Base-by-base conservation (phyloP, 2,113 vertebrate species). In the Halcyon senegalensis region DNA sequence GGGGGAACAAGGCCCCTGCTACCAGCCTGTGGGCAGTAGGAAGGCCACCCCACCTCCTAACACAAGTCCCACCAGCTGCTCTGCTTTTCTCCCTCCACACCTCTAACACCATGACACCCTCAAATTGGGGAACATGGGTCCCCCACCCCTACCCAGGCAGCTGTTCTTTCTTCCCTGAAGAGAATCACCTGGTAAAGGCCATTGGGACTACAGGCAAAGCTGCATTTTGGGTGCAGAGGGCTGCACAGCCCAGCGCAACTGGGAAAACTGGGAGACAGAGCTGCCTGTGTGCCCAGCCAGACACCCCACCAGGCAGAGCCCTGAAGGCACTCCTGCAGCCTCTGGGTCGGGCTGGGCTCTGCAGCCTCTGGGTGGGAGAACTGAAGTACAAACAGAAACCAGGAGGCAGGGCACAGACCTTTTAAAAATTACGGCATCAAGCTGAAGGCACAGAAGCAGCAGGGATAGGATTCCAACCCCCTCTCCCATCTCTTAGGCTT, bases 321-420 rank as follows among this genome's bases (percentile, higher is more conserved):
- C 7, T 4, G 1, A 0, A 39, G 41, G 41, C 7, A 5, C 11
- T 13, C 24, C 44, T 24, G 37, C 3, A 2, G 50, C 59, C 13
- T 5, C 31, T 0, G 16, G 28, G 19, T 31, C 28, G 23, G 39
- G 70, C n/a, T 27, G 41, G 5, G 16, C 12, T 33, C 2, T 12
- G 41, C 2, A 3, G 50, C 60, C 13, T 4, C n/a, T 0, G 16
- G 30, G 20, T 28, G 56, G 27, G 59, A 82, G 31, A 84, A 46
- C 1, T 39, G 44, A 13, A 39, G 17, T 24, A 70, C 3, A 0
- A 84, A 30, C 35, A 74, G 63, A 77, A 83, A 35, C 33, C 79
- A 78, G n/a, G n/a, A 82, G 46, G 48, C 64, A 78, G 31, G 16
- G 31, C 37, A 87, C 30, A 75, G 43, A 64, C 44, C 23, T 55